Evolutionary conservation across 2,797 vertebrate species (phyloP), one percentile per base, ranked within the genome.

Genomic region (Enteromius paludinosus): DNA sequence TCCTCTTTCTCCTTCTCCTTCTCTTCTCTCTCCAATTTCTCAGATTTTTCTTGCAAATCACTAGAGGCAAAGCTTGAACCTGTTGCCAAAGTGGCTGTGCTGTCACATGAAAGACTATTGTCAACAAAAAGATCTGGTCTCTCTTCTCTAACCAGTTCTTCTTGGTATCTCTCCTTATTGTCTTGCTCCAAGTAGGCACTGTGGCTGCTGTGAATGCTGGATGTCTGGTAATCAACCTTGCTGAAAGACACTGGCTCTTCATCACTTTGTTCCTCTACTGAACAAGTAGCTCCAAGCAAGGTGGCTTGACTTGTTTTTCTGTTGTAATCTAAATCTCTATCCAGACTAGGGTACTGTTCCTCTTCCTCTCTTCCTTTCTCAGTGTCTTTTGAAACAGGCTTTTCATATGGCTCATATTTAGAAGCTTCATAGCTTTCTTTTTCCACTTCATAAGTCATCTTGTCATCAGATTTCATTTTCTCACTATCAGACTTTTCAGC

Each of bases 61-160:
- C 84, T 90, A 69, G 91, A 90, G n/a, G 91, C 86, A 75, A 86
- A 90, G 11, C 74, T 83, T 52, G 79, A 75, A 79, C 90, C 93
- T 47, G 87, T 87, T 71, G 82, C 88, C 84, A 89, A 89, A 2
- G 87, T 90, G 81, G 91, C 89, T 91, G 92, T 95, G 86, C 96
- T 96, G 88, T 95, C 85, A 1, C 95, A 95, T 72, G 93, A 93
- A 85, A 96, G 96, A 86, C 92, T 96, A 83, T 95, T 96, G 82
- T 96, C 94, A 0, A 94, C 93, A 71, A 93, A 96, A 47, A 95
- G 93, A 86, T 95, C 95, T 84, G 94, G 93, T 88, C 96, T 94
- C 85, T 96, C 95, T 88, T 97, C 95, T 23, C 91, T 90, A 71
- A 93, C 91, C 9, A 86, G 84, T 83, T 95, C 94, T 10, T 95